Evolutionary conservation across 2,888 invertebrate species (phyloP).

Genomic region (Boloria euphrosyne): DNA sequence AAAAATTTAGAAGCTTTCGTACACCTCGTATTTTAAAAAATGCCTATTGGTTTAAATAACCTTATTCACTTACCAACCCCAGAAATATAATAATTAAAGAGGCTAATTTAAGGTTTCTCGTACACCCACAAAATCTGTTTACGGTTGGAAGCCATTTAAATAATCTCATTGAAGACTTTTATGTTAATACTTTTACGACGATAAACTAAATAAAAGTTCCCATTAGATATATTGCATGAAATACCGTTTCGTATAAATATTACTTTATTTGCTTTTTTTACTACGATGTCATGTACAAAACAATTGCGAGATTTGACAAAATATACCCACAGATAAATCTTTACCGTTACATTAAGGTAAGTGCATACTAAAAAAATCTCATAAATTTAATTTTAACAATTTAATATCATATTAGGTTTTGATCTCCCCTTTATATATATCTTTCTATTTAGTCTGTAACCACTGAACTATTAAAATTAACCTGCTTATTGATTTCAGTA

Average conservation of each 20-base stretch:
- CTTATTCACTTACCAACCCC: constrained; percentile 47
- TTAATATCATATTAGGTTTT: too few relatives aligned
- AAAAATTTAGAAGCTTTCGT: too few relatives aligned
- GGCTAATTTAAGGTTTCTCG: constrained; percentile 50
- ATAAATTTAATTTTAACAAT: too few relatives aligned
- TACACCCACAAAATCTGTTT: constrained; percentile 53
- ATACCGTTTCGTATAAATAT: constrained; percentile 20
- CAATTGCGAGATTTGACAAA: not conserved
- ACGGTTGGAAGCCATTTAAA: constrained; percentile 48
- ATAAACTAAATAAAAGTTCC: constrained; percentile 32
- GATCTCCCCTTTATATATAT: too few relatives aligned
- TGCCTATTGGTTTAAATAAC: too few relatives aligned
- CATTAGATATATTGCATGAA: constrained; percentile 20
- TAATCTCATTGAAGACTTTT: constrained; percentile 43
- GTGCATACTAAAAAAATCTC: too few relatives aligned
- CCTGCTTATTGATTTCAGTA: too few relatives aligned
- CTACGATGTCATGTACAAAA: constrained; percentile 14
- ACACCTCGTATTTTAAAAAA: too few relatives aligned
- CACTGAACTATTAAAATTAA: too few relatives aligned
- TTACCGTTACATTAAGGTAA: not conserved
- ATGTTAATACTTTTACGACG: constrained; percentile 23
- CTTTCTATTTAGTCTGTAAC: too few relatives aligned
- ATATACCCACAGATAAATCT: constrained; percentile 3
- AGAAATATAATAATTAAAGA: constrained; percentile 43
- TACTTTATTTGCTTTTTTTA: constrained; percentile 24